These are phyloP conservation scores for Coremacera marginata DNA, from an alignment of 2,888 invertebrate species.

Conservation along the genomic window DNA sequence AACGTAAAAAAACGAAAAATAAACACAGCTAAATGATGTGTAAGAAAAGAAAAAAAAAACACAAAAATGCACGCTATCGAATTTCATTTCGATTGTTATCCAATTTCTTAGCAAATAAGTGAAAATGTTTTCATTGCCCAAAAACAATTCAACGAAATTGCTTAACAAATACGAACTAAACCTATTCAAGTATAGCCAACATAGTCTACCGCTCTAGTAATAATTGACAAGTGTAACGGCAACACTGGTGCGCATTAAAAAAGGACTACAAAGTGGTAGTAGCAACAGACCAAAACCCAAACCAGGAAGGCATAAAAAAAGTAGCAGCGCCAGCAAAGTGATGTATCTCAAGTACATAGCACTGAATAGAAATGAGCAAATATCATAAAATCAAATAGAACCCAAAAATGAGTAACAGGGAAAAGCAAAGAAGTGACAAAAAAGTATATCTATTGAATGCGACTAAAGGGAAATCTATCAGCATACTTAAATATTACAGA, in stretches of 20 bases:
- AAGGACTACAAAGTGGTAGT: too few relatives aligned
- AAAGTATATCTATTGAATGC: neutral
- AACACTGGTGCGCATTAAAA: too few relatives aligned
- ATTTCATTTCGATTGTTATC: constrained; percentile 69
- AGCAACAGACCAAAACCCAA: constrained; percentile 23
- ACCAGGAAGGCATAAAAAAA: too few relatives aligned
- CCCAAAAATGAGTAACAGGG: constrained; percentile 14
- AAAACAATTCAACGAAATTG: neutral
- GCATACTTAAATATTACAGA: too few relatives aligned
- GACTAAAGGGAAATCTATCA: too few relatives aligned
- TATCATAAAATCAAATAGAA: constrained; percentile 53
- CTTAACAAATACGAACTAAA: neutral
- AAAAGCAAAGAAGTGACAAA: neutral
- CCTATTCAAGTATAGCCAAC: neutral
- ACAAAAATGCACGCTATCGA: constrained; percentile 66
- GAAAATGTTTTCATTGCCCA: constrained; percentile 59
- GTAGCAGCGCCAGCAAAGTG: too few relatives aligned
- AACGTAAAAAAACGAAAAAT: too few relatives aligned
- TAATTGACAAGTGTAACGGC: too few relatives aligned
- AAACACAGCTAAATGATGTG: constrained; percentile 34
- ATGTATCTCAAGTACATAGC: too few relatives aligned
- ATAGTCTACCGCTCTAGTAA: too few relatives aligned
- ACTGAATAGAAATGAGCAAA: constrained; percentile 45
- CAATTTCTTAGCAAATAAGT: constrained; percentile 66
- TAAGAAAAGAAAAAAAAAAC: constrained; percentile 38